Evolutionary conservation across 1,140 invertebrate genomes (phyloP).

Genomic region (Maniola jurtina): DNA sequence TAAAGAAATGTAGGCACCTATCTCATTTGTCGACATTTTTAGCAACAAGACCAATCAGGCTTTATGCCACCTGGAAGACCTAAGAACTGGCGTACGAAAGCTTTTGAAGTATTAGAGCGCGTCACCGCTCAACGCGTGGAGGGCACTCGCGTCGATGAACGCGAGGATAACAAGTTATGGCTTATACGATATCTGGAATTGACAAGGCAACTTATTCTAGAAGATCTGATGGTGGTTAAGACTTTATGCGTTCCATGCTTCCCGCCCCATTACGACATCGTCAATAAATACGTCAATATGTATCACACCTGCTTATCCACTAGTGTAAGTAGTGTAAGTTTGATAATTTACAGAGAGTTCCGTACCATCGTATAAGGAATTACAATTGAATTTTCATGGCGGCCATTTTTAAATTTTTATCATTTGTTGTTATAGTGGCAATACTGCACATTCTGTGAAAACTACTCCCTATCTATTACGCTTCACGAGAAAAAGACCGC

Average conservation of each 20-base stretch:
- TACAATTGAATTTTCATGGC: too few species aligned
- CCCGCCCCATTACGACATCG: conserved; percentile 96
- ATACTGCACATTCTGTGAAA: too few species aligned
- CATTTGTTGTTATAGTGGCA: too few species aligned
- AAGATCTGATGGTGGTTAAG: conserved; percentile 95
- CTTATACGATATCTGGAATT: conserved; percentile 88
- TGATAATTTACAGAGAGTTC: too few species aligned
- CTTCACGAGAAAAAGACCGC: too few species aligned
- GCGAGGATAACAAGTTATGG: conserved; percentile 97
- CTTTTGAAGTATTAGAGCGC: conserved; percentile 90
- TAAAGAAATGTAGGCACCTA: too few species aligned
- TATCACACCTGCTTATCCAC: conserved; percentile 93
- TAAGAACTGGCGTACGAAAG: conserved; percentile 94
- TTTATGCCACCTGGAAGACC: conserved; percentile 96
- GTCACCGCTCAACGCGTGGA: conserved; percentile 91
- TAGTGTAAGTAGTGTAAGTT: conserved; percentile 82
- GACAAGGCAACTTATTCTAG: conserved; percentile 92
- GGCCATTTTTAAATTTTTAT: too few species aligned
- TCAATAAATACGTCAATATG: conserved; percentile 94
- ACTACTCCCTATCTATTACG: too few species aligned
- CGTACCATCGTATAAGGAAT: too few species aligned
- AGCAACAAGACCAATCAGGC: conserved; percentile 88
- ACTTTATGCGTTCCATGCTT: conserved; percentile 96
- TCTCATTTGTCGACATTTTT: conserved; percentile 29
- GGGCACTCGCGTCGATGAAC: conserved; percentile 95